Evolutionary conservation across 2,113 vertebrate species (phyloP), one percentile per base, ranked within the genome.

Genomic region (Oncorhynchus masou): DNA sequence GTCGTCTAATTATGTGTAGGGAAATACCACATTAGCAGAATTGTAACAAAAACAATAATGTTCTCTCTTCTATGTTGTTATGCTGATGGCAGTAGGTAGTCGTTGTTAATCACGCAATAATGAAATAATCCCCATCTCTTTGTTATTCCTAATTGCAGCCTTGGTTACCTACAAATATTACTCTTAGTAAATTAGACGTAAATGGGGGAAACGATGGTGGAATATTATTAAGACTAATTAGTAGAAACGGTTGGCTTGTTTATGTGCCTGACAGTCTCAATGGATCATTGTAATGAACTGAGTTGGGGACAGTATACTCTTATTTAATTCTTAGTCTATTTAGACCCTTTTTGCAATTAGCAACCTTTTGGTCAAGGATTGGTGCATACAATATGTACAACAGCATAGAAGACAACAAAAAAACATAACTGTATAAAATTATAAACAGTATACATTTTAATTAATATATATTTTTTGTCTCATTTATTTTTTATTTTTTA

Each of bases 401-500:
- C 39, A 45, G 2, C 39, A 45, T 45, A 45, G 39, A 45, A 45
- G 39, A 11, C 39, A 45, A 27, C 27, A 45, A 45, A 45, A 45
- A 45, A 3, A 11, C 2, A 11, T 45, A 45, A 45, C 39, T 45
- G 39, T 45, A 9, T 11, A 11, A 11, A 45, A 45, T 9, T 45
- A 45, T 45, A 12, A 45, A 45, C 39, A 45, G 39, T 45, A 3
- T 12, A 45, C 11, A 45, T 45, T 45, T 9, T 3, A 45, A 11
- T 45, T 45, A 11, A 9, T 45, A 45, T 45, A 11, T 45, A 45
- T 11, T 45, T 1, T 45, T 45, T 45, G 39, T 2, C 9, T 45
- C 54, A 1, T 15, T 75, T 45, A 75, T 88, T 24, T 78, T 27
- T 2, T 2, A 27, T 27, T 27, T 27, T 88, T 31, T 88, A 99